phyloP scores from a whole-genome alignment of 2,113 vertebrate genomes.

The Scomber japonicus region DNA sequence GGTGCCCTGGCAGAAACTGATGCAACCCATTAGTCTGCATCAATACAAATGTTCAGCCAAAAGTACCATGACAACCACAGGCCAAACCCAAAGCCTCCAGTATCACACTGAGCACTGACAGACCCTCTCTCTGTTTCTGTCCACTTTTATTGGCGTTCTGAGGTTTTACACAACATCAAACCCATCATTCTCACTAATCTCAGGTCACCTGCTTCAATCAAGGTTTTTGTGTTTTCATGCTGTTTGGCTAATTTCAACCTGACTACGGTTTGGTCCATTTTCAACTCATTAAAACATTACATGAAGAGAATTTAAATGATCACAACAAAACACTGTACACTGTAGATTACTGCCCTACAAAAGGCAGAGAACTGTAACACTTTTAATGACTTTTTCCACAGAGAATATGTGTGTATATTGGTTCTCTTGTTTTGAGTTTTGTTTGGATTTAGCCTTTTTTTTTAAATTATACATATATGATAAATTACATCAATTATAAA shows the following conservation, averaged over 20 bases:
- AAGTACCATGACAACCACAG: constrained; percentile 76
- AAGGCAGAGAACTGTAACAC: no score
- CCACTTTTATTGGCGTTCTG: constrained; percentile 33
- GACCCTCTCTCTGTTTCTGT: constrained; percentile 33
- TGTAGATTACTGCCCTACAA: neutral
- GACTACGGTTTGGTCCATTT: neutral
- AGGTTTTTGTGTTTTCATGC: neutral
- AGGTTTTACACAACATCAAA: constrained; percentile 46
- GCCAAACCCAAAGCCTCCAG: constrained; percentile 58
- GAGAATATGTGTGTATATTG: no score
- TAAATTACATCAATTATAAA: no score
- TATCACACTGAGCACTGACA: constrained; percentile 53
- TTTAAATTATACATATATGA: no score
- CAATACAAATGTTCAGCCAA: constrained; percentile 68
- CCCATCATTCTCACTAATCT: constrained; percentile 28
- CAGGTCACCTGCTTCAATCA: constrained; percentile 20
- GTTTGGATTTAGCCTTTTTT: no score
- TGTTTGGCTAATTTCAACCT: constrained; percentile 2
- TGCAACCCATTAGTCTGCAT: constrained; percentile 68
- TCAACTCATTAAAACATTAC: neutral
- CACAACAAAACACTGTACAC: neutral
- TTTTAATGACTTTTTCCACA: no score
- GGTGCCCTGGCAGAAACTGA: constrained; percentile 36
- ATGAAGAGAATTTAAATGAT: neutral
- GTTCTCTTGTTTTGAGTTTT: no score